Percentiles rank a stretch among this genome's conserved stretches.
phyloP scores from a whole-genome alignment of 2,888 invertebrate species.

The Oasisia sp. region DNA sequence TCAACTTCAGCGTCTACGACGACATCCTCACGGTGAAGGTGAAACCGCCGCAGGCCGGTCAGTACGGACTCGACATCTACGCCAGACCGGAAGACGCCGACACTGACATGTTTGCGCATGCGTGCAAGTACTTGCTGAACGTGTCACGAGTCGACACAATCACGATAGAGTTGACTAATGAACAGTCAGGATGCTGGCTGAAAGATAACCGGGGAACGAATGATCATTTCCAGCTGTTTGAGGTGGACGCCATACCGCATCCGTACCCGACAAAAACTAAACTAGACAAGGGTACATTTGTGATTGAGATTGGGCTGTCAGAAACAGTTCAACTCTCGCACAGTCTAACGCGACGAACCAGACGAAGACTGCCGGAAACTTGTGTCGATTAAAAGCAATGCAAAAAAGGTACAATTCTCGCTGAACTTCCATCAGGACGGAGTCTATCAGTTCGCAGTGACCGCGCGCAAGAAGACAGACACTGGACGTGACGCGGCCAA shows the following conservation, averaged over 20 bases:
- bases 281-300: constrained; percentile 45
- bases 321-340: constrained; percentile 55
- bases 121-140: constrained; percentile 98
- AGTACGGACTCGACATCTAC: constrained; percentile 97
- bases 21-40: constrained; percentile 86
- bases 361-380: constrained; percentile 62
- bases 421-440: constrained; percentile 54
- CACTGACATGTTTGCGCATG: constrained; percentile 81
- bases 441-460: constrained; percentile 60
- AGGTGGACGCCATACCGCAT: constrained; percentile 54
- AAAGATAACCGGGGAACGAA: constrained; percentile 58
- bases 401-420: constrained; percentile 42
- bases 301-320: constrained; percentile 55
- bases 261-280: constrained; percentile 56
- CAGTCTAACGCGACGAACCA: constrained; percentile 60
- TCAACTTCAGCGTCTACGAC: constrained; percentile 84
- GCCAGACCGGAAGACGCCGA: constrained; percentile 78
- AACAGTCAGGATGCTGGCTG: constrained; percentile 50
- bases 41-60: constrained; percentile 75
- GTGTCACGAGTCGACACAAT: constrained; percentile 53
- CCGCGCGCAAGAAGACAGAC: constrained; percentile 54
- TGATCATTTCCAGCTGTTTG: constrained; percentile 53
- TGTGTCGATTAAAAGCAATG: constrained; percentile 47
- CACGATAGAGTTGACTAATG: constrained; percentile 76
- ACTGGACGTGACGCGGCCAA: constrained; percentile 39